phyloP scores from a whole-genome alignment of 2,113 vertebrate species.

The Lagenorhynchus albirostris region DNA sequence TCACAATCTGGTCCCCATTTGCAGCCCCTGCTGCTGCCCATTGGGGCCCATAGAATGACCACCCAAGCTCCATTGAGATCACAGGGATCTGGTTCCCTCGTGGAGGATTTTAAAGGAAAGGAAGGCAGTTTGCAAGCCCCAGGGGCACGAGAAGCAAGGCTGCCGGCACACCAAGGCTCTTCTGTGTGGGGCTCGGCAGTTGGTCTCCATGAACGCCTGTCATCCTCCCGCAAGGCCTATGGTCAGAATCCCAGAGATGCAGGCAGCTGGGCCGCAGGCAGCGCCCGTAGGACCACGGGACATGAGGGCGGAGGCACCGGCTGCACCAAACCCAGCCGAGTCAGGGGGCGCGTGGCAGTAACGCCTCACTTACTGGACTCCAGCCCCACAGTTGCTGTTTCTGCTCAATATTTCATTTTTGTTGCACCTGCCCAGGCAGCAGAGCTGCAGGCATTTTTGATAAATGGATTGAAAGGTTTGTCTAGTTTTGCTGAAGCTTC shows the following conservation, averaged over 20 bases:
- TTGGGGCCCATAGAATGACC: background rate
- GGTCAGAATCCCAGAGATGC: background rate
- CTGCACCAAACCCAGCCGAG: background rate
- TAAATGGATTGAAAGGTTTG: slow-evolving; percentile 74
- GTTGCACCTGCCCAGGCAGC: slow-evolving; percentile 41
- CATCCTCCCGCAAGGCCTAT: background rate
- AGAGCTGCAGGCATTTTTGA: slow-evolving; percentile 63
- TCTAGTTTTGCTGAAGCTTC: slow-evolving; percentile 59
- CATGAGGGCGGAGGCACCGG: background rate
- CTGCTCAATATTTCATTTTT: slow-evolving; percentile 65
- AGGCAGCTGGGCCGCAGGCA: background rate
- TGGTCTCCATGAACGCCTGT: rapidly evolving
- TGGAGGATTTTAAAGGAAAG: background rate
- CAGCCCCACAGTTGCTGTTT: background rate
- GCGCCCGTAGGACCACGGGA: background rate
- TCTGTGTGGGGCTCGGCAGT: rapidly evolving
- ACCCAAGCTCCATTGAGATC: rapidly evolving
- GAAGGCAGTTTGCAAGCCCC: background rate
- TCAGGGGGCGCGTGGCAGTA: background rate
- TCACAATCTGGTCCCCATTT: background rate
- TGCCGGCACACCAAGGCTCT: background rate
- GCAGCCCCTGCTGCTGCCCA: background rate
- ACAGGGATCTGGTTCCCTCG: rapidly evolving
- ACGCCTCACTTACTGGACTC: slow-evolving; percentile 56
- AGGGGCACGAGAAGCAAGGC: background rate